These are phyloP conservation scores for Aphidius ervi DNA, from an alignment of 1,140 invertebrate genomes.

Conservation along the genomic window DNA sequence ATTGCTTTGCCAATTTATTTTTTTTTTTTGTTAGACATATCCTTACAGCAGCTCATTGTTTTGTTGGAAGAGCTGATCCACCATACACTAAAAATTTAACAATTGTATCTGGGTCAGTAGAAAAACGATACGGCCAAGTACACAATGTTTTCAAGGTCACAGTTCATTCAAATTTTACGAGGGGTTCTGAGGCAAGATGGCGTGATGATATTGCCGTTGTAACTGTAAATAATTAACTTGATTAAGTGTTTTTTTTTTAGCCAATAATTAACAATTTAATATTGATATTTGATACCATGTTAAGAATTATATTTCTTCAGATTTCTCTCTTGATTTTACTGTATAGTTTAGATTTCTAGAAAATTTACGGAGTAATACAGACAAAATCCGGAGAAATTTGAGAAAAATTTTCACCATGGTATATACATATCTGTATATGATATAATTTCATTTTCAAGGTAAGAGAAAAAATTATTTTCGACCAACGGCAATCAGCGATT, in stretches of 20 bases:
- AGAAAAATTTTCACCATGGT: no score
- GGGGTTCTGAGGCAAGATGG: constrained; percentile 9
- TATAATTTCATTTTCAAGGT: neutral
- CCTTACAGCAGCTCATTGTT: constrained; percentile 24
- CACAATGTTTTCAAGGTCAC: constrained; percentile 14
- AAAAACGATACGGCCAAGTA: neutral
- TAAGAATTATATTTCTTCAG: neutral
- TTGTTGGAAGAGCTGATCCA: constrained; percentile 13
- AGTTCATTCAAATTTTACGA: constrained; percentile 3
- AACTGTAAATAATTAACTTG: constrained; percentile 11
- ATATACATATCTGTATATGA: no score
- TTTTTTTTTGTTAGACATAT: neutral
- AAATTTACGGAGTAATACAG: no score
- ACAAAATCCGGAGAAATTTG: no score
- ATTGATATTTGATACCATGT: no score
- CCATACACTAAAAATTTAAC: constrained; percentile 16
- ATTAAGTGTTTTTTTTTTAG: neutral
- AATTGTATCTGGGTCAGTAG: constrained; percentile 15
- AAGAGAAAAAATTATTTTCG: neutral
- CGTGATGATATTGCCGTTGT: constrained; percentile 17
- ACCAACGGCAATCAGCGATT: neutral
- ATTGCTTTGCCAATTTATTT: no score
- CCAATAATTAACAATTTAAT: no score
- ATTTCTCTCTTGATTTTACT: neutral
- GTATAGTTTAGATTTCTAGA: no score